A percentile compares a stretch with the other conserved stretches of the same genome.
phyloP scores from a whole-genome alignment of 2,113 vertebrate genomes.

The Macrotus californicus region DNA sequence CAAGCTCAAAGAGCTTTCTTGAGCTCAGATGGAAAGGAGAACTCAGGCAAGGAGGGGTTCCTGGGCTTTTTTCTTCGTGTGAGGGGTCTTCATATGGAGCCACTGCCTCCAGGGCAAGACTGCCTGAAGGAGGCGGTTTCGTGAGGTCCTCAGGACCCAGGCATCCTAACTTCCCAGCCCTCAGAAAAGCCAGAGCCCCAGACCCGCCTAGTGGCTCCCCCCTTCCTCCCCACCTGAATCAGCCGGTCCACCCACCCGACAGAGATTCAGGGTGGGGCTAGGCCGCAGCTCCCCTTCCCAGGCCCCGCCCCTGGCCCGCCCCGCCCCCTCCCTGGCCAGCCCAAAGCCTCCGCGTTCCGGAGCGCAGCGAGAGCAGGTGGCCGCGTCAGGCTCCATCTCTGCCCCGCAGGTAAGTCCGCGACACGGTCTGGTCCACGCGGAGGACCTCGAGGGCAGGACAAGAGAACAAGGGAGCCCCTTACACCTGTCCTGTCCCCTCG shows the following conservation, averaged over 20 bases:
- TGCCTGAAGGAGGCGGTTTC: neutral
- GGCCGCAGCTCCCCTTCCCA: neutral
- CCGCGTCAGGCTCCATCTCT: neutral
- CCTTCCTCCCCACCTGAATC: neutral
- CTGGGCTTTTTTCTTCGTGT: neutral
- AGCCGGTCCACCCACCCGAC: neutral
- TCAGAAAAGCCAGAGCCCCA: neutral
- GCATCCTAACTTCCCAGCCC: neutral
- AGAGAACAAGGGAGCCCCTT: neutral
- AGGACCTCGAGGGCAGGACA: neutral
- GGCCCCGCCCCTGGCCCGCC: slow-evolving; percentile 33
- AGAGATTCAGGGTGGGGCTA: neutral
- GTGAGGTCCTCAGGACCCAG: neutral
- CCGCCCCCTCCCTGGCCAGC: neutral
- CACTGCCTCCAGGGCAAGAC: neutral
- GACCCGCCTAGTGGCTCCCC: neutral
- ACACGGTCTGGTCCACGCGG: neutral
- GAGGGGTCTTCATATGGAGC: neutral
- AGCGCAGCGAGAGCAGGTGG: slow-evolving; percentile 64
- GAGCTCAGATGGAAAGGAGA: neutral
- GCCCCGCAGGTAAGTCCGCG: slow-evolving; percentile 62
- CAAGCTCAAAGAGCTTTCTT: neutral
- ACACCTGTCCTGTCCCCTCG: neutral
- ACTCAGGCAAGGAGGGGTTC: neutral
- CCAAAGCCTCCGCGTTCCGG: neutral